Conservation (phyloP, 2,113 vertebrate species). For the Gallinago media region DNA sequence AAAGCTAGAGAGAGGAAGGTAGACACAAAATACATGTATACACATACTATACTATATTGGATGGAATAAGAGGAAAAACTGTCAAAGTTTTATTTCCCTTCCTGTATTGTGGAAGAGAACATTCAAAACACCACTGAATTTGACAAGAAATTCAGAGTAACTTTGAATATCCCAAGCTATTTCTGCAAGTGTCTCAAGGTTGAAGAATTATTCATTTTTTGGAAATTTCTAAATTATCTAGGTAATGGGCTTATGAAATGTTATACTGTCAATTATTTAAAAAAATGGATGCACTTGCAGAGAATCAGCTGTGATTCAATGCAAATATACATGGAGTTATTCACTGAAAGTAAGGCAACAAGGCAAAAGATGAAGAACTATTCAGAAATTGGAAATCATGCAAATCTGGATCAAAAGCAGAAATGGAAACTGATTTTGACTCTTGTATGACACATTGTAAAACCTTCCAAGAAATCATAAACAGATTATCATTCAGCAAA, state of each 20-base stretch:
- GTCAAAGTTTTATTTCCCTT: neutral
- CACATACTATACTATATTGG: neutral
- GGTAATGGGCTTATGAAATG: neutral
- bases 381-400: neutral
- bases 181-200: neutral
- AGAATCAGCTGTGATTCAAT: neutral
- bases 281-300: neutral
- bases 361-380: neutral
- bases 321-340: neutral
- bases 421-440: neutral
- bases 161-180: neutral
- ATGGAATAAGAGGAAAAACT: neutral
- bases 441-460: neutral
- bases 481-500: neutral
- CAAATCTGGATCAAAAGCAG: neutral
- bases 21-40: neutral
- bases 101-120: neutral
- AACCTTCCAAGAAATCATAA: neutral
- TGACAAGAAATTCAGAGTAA: neutral
- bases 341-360: neutral
- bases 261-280: neutral
- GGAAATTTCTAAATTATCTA: neutral
- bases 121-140: neutral
- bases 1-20: neutral
- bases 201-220: neutral